Conservation (phyloP, 2,113 vertebrate species). For the Microtus oregoni region DNA sequence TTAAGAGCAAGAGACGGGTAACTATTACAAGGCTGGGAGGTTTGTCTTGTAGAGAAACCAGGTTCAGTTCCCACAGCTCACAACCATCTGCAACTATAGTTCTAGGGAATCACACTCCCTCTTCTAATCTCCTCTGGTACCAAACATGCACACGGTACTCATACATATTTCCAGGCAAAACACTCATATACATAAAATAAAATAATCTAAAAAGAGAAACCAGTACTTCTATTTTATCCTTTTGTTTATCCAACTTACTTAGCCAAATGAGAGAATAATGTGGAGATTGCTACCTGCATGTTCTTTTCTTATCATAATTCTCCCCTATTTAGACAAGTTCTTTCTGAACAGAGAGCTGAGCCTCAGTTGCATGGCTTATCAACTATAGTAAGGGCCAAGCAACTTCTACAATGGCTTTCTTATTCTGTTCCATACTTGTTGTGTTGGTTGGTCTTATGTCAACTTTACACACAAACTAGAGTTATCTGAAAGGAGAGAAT, state of each 20-base stretch:
- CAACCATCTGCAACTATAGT: not conserved
- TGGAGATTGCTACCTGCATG: not conserved
- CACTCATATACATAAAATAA: not conserved
- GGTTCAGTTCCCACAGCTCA: not conserved
- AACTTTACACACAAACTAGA: too few species aligned
- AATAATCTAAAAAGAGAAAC: not conserved
- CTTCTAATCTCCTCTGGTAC: not conserved
- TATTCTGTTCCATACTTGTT: not conserved
- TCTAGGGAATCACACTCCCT: not conserved
- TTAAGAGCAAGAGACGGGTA: not conserved
- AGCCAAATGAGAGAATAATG: not conserved
- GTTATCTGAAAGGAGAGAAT: too few species aligned
- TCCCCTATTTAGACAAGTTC: not conserved
- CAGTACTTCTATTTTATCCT: not conserved
- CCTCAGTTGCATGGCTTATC: not conserved
- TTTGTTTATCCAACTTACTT: not conserved
- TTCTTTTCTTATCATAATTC: not conserved
- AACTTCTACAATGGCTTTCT: not conserved
- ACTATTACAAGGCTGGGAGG: not conserved
- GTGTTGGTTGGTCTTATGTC: too few species aligned
- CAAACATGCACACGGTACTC: not conserved
- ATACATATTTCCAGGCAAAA: not conserved
- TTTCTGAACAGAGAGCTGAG: not conserved
- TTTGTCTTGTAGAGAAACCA: not conserved
- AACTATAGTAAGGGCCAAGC: not conserved